Evolutionary conservation across 2,888 invertebrate species (phyloP).

Genomic region (Drosophila fungiperda): DNA sequence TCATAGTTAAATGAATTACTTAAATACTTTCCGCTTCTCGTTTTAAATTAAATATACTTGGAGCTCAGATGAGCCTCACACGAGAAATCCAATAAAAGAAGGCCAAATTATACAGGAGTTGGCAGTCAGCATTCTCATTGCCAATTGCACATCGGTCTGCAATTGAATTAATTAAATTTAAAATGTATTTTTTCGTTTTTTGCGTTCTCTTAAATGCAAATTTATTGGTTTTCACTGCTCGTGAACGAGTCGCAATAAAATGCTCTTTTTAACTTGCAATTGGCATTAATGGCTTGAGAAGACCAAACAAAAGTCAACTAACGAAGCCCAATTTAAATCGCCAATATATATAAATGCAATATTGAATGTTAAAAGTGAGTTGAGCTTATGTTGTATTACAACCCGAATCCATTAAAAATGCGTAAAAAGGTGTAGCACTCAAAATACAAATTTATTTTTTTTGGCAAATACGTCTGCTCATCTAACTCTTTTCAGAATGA

Average conservation of each 20-base stretch:
- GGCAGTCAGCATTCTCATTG: constrained; percentile 1
- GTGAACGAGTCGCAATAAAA: constrained; percentile 29
- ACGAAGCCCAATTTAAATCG: constrained; percentile 21
- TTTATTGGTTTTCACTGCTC: constrained; percentile 40
- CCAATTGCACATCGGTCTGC: constrained; percentile 32
- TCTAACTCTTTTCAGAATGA: background rate
- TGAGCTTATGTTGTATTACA: background rate
- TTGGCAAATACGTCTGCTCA: background rate
- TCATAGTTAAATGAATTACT: constrained; percentile 2
- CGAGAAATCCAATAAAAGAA: constrained; percentile 22
- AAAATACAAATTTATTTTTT: background rate
- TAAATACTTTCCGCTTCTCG: constrained; percentile 7
- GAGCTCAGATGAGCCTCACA: constrained; percentile 2
- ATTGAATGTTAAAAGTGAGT: background rate
- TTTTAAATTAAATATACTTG: background rate
- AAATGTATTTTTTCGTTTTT: constrained; percentile 16
- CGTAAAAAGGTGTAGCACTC: background rate
- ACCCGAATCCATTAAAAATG: background rate
- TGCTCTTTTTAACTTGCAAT: constrained; percentile 18
- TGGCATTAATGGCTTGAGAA: constrained; percentile 42
- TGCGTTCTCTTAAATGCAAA: constrained; percentile 42
- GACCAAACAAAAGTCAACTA: constrained; percentile 32
- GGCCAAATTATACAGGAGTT: constrained; percentile 8
- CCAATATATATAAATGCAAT: background rate
- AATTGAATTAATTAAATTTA: constrained; percentile 57